Conservation (phyloP, 2,888 invertebrate genomes). For the Fabriciana adippe region DNA sequence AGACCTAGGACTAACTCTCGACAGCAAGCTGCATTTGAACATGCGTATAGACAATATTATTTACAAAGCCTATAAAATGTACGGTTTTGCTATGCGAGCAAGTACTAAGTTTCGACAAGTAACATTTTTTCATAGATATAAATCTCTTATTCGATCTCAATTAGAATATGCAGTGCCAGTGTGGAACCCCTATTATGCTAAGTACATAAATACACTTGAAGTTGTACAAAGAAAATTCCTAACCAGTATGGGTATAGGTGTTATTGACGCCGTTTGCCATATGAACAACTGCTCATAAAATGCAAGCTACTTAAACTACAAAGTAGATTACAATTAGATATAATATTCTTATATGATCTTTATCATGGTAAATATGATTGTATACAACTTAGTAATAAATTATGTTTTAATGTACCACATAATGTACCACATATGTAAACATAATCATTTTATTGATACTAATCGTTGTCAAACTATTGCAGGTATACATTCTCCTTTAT, state of each 20-base stretch:
- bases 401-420: too few species aligned
- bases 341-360: not conserved
- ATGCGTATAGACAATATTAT: conserved; percentile 9
- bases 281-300: not conserved
- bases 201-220: conserved; percentile 9
- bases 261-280: not conserved
- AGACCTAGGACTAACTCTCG: conserved; percentile 2
- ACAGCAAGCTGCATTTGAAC: not conserved
- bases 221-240: not conserved
- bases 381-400: too few species aligned
- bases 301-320: not conserved
- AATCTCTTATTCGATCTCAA: not conserved
- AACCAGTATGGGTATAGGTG: not conserved
- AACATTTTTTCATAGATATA: conserved; percentile 10
- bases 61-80: conserved; percentile 16
- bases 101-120: not conserved
- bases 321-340: not conserved
- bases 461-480: too few species aligned
- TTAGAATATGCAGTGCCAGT: conserved; percentile 3
- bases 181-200: conserved; percentile 18
- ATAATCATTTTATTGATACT: too few species aligned
- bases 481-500: too few species aligned
- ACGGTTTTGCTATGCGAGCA: conserved; percentile 5
- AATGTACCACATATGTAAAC: too few species aligned
- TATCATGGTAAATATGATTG: not conserved